These are phyloP conservation scores for Pelobates cultripes DNA, from an alignment of 2,797 vertebrate genomes.

Conservation along the genomic window DNA sequence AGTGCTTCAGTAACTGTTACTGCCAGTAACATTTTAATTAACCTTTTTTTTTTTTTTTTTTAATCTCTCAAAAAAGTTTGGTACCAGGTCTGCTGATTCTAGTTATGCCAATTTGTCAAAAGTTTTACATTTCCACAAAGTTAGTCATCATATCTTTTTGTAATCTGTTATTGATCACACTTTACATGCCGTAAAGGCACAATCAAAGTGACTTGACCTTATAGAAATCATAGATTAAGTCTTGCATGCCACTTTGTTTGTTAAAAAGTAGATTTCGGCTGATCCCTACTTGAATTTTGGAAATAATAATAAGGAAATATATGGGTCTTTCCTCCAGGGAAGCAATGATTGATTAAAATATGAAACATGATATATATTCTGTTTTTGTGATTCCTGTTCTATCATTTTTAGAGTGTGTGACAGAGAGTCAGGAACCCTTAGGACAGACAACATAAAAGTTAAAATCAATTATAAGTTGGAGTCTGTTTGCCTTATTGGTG, in stretches of 20 bases:
- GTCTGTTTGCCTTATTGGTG: conserved; percentile 11
- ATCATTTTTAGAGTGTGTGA: conserved; percentile 36
- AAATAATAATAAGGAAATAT: conserved; percentile 42
- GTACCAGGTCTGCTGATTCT: conserved; percentile 10
- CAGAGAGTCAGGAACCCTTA: conserved; percentile 46
- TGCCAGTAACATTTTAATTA: conserved; percentile 47
- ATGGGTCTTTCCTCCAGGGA: conserved; percentile 33
- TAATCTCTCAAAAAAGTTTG: conserved; percentile 4
- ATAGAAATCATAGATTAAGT: conserved; percentile 19
- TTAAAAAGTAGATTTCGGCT: not conserved
- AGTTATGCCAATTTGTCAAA: conserved; percentile 31
- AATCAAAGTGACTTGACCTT: conserved; percentile 25
- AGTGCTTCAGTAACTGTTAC: conserved; percentile 23
- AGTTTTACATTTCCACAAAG: conserved; percentile 21
- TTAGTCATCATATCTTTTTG: conserved; percentile 25
- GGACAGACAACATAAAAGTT: conserved; percentile 51
- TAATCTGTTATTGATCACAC: conserved; percentile 49
- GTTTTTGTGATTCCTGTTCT: conserved; percentile 13
- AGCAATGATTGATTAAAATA: conserved; percentile 41
- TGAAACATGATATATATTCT: conserved; percentile 4
- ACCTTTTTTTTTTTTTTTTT: conserved; percentile 5
- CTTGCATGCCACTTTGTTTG: conserved; percentile 1
- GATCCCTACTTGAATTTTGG: conserved; percentile 12
- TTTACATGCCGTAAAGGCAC: conserved; percentile 23
- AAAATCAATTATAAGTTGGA: conserved; percentile 52